Conservation (phyloP, 2,797 vertebrate genomes). For the Carcharodon carcharias region DNA sequence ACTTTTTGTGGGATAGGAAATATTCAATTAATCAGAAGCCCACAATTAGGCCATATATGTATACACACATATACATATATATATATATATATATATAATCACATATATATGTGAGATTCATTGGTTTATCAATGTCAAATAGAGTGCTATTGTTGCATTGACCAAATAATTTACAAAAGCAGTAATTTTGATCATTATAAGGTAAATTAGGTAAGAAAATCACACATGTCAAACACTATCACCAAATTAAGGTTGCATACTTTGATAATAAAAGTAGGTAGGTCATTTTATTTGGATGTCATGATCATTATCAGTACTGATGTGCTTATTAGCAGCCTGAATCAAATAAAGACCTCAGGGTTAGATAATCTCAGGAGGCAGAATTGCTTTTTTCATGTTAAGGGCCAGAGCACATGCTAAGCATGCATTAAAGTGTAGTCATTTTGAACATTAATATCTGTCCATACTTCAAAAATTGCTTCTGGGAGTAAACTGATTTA, state of each 20-base stretch:
- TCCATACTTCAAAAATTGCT: slow-evolving; percentile 13
- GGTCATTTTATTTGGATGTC: slow-evolving; percentile 8
- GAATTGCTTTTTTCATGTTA: not conserved
- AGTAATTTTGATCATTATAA: not conserved
- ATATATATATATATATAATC: too few species aligned
- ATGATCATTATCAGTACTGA: not conserved
- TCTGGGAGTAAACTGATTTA: slow-evolving; percentile 1
- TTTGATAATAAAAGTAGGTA: not conserved
- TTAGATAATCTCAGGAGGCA: not conserved
- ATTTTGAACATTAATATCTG: not conserved
- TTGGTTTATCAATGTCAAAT: not conserved
- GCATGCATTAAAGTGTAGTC: not conserved
- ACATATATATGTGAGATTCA: not conserved
- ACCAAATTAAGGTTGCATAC: not conserved
- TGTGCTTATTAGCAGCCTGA: not conserved
- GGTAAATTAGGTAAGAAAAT: not conserved
- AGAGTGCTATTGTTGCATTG: not conserved
- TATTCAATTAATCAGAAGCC: not conserved
- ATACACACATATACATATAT: too few species aligned
- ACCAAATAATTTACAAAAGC: not conserved
- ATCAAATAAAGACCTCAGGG: not conserved
- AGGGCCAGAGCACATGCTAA: not conserved
- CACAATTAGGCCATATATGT: not conserved
- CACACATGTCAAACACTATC: not conserved
- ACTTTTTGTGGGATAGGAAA: not conserved